Evolutionary conservation across 1,140 invertebrate species (phyloP).

Genomic region (Goniozus legneri): DNA sequence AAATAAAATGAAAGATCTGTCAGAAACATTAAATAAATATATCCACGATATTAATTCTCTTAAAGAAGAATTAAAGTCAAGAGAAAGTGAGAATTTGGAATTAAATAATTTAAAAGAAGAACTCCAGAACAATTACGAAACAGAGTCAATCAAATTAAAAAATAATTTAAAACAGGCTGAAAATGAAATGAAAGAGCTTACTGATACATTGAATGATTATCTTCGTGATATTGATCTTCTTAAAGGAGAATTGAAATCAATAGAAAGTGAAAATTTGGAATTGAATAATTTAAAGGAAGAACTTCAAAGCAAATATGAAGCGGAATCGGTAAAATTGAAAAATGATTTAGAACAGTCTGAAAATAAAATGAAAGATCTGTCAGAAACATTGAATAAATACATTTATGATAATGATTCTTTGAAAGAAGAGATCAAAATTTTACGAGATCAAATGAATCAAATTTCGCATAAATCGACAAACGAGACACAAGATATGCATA

Average conservation of each 20-base stretch:
- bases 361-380: neutral
- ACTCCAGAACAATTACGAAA: neutral
- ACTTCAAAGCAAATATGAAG: neutral
- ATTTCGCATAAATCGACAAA: conserved; percentile 2
- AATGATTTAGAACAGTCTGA: neutral
- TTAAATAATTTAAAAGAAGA: neutral
- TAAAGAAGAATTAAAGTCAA: neutral
- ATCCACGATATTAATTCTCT: neutral
- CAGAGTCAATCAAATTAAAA: neutral
- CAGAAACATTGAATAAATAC: too few relatives aligned
- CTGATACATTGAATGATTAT: neutral
- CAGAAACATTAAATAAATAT: neutral
- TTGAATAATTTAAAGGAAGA: neutral
- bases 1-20: neutral
- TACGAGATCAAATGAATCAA: neutral
- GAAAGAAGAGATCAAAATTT: neutral
- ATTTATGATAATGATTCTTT: neutral
- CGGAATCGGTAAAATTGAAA: neutral
- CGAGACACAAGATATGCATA: conserved; percentile 12
- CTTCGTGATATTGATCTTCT: neutral
- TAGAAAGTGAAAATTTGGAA: neutral
- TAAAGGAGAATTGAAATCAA: neutral
- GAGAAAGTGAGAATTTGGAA: neutral
- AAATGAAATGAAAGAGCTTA: neutral
- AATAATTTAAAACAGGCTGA: neutral